Base-by-base conservation (phyloP, 1,140 invertebrate species). In the Ceratitis capitata region DNA sequence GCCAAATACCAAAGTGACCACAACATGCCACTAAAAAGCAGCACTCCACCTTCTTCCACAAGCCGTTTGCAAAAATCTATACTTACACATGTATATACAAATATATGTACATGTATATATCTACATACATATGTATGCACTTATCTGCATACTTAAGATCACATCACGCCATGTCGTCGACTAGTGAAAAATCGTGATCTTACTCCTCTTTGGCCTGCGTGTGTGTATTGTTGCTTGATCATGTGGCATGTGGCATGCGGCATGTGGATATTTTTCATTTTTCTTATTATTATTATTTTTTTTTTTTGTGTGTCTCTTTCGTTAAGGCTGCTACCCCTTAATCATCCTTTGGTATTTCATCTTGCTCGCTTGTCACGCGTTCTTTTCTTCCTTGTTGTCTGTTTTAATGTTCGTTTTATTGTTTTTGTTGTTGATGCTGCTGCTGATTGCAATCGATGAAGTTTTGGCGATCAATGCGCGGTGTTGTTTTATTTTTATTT, bases 261-360 rank as follows among this genome's bases (percentile, higher is more conserved):
- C 69, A 78, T 78, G n/a, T n/a, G n/a, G n/a, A n/a, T n/a, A 78
- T 64, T 64, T 32, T 49, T 3, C 10, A 10, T 49, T 49, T 10
- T 49, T 58, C 3, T 58, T 23, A 2, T 58, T 61, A 2, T 32
- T 9, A 2, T 61, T 32, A 3, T 32, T 61, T 32, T 32, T 32
- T 32, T 61, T 19, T 2, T 45, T 42, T 78, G n/a, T n/a, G n/a
- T n/a, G n/a, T n/a, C n/a, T n/a, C n/a, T n/a, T n/a, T n/a, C 12
- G 29, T 16, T 35, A n/a, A n/a, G 29, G 39, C 69, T 78, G 39
- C 39, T 78, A 26, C 69, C 69, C 16, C 69, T 78, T 78, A 78
- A 78, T 78, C 69, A 78, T 42, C n/a, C 69, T 78, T 78, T 78
- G 69, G 69, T 78, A 78, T 78, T 78, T 78, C 69, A 78, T 78